Evolutionary conservation across 2,113 vertebrate genomes (phyloP), one percentile per base, ranked within the genome.

Genomic region (Neotoma lepida): DNA sequence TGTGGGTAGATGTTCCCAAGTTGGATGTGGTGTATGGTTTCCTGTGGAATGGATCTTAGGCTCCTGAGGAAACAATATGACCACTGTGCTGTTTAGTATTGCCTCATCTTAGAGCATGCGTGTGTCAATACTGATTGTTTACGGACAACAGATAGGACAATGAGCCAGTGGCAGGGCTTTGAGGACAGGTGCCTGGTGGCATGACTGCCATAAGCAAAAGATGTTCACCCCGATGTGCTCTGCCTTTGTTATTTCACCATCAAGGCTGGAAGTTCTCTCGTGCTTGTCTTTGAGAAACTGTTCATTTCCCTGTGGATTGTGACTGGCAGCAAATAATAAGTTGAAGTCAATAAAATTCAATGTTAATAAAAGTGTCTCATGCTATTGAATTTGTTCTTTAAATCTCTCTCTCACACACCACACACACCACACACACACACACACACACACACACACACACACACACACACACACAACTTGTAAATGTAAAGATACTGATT

Each of bases 251-350:
- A 33, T 88, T 92, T 88, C 18, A 70, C 13, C 24, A 3, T 24
- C 44, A 74, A 88, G 81, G 15, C 26, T 87, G 41, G 18, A 54
- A 68, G 71, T 90, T 61, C 68, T 92, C 17, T 70, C 17, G 46
- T 44, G 22, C 33, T 58, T 74, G 17, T 76, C 64, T 94, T 81
- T 68, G 54, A 90, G 70, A 93, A 93, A 49, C 20, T 18, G 8
- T 66, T 89, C 9, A 22, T 84, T 78, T 88, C 30, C 17, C 66
- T 90, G 71, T 87, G 39, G 46, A 17, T 86, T 64, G 44, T 73
- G 33, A 89, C 46, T 87, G 41, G 35, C 46, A 90, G 26, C 74
- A 90, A 93, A 70, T 91, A 94, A 63, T 63, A 92, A 84, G 58
- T 24, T 74, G 66, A 85, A 84, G 15, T 94, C 51, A 61, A 46